Evolutionary conservation across 2,888 invertebrate genomes (phyloP).

Genomic region (Papilio protenor): DNA sequence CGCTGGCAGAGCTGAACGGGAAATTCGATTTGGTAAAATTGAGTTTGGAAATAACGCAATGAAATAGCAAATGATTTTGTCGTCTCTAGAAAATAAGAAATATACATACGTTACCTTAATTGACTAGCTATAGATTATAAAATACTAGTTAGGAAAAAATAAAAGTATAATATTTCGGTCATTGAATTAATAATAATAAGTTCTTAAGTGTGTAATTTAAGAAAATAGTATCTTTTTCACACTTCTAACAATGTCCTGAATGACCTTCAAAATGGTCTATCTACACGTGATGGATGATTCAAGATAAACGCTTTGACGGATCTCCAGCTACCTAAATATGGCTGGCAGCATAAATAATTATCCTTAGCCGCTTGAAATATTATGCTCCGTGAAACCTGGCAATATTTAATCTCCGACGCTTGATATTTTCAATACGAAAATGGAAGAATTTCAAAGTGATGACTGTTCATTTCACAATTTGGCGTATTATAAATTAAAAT

Average conservation of each 20-base stretch:
- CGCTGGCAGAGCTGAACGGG: background rate
- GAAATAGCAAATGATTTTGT: background rate
- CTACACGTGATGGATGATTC: conserved; percentile 27
- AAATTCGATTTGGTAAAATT: conserved; percentile 34
- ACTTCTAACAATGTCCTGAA: background rate
- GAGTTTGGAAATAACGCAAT: background rate
- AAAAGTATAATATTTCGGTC: too few species aligned
- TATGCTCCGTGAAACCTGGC: background rate
- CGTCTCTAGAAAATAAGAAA: background rate
- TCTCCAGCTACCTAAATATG: conserved; percentile 21
- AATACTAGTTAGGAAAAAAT: background rate
- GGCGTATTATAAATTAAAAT: background rate
- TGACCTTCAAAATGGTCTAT: background rate
- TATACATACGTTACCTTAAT: background rate
- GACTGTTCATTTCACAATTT: background rate
- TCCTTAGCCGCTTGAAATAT: conserved; percentile 25
- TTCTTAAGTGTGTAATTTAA: background rate
- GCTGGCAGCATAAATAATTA: conserved; percentile 37
- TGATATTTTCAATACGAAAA: background rate
- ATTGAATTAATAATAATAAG: background rate
- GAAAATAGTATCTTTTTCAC: background rate
- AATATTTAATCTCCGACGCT: background rate
- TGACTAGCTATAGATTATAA: background rate
- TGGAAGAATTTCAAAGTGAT: background rate
- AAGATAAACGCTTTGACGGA: conserved; percentile 31